Conservation (phyloP, 23 tunicate genomes). For the Ascidia mentula region DNA sequence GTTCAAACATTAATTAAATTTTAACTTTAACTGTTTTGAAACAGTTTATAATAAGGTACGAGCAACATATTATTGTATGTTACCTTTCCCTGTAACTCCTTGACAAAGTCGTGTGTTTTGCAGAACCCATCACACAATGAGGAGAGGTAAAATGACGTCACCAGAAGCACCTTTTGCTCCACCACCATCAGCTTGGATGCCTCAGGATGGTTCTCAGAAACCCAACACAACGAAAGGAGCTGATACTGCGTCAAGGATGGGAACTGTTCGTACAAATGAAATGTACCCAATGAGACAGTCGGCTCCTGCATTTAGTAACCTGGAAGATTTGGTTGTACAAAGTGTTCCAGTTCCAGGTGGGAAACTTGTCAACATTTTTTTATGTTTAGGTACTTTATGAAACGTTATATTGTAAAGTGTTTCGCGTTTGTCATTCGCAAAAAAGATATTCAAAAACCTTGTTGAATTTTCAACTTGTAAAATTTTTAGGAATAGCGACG, state of each 20-base stretch:
- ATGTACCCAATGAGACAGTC: neutral
- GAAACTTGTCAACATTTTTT: no score
- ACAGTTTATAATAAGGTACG: no score
- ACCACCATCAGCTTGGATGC: constrained; percentile 35
- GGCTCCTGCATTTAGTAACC: neutral
- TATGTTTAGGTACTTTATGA: no score
- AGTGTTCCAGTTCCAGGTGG: constrained; percentile 72
- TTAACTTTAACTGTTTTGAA: no score
- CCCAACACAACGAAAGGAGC: neutral
- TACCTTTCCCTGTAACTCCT: no score
- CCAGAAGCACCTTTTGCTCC: constrained; percentile 50
- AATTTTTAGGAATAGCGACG: constrained; percentile 7
- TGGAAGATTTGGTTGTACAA: constrained; percentile 38
- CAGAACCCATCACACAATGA: constrained; percentile 31
- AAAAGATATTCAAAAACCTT: no score
- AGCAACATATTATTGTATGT: no score
- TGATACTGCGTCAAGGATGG: constrained; percentile 3
- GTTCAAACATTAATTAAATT: no score
- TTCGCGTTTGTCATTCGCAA: no score
- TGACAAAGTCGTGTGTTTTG: neutral
- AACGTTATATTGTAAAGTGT: no score
- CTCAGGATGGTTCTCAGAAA: constrained; percentile 6
- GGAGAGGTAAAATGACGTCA: neutral
- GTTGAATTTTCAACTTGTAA: no score
- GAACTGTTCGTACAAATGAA: neutral